phyloP scores from a whole-genome alignment of 2,113 vertebrate genomes.

The Osmerus eperlanus region DNA sequence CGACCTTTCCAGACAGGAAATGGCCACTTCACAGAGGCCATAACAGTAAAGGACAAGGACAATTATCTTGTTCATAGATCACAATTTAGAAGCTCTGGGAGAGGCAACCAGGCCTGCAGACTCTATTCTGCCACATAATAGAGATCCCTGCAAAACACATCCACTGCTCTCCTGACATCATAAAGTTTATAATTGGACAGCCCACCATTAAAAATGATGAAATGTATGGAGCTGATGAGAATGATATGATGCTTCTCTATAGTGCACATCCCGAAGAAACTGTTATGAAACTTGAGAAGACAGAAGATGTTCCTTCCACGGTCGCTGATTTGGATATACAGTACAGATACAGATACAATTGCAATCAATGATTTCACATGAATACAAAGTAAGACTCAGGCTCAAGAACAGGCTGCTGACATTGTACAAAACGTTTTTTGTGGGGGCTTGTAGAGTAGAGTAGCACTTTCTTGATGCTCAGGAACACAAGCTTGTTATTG shows the following conservation, averaged over 20 bases:
- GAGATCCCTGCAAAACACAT: conserved; percentile 19
- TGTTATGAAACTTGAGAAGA: not conserved
- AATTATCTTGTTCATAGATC: conserved; percentile 67
- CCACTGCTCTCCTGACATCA: conserved; percentile 17
- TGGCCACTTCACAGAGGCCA: conserved; percentile 48
- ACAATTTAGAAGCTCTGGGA: conserved; percentile 54
- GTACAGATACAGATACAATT: too few species aligned
- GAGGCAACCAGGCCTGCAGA: conserved; percentile 52
- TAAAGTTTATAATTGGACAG: conserved; percentile 30
- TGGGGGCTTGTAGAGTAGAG: conserved; percentile 34
- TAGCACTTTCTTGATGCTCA: conserved; percentile 32
- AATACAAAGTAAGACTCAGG: conserved; percentile 9
- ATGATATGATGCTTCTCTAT: conserved; percentile 5
- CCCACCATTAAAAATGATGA: conserved; percentile 38
- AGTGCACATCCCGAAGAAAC: not conserved
- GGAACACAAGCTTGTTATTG: too few species aligned
- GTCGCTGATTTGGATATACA: too few species aligned
- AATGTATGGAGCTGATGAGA: conserved; percentile 25
- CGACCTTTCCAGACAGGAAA: conserved; percentile 57
- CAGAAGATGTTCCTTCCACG: not conserved
- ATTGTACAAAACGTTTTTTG: conserved; percentile 39
- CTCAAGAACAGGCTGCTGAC: conserved; percentile 12
- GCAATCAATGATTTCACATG: conserved; percentile 2
- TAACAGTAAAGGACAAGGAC: conserved; percentile 53
- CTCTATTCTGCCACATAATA: conserved; percentile 44